Evolutionary conservation across 2,113 vertebrate species (phyloP).

Genomic region (Tamias sibiricus): DNA sequence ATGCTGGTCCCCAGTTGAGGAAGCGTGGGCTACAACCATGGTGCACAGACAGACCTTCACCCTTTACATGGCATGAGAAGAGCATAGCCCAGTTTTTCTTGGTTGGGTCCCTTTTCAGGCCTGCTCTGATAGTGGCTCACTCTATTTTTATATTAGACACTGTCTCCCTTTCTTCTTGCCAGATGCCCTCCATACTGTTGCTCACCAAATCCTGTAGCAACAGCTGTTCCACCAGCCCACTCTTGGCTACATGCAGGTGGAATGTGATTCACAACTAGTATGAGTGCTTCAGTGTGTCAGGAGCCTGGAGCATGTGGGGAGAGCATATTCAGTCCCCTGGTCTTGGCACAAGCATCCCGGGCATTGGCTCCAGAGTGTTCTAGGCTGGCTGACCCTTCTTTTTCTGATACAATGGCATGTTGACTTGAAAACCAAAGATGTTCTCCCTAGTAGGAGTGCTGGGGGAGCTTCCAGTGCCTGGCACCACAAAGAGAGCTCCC

Average conservation of each 20-base stretch:
- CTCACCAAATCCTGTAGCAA: slow-evolving; percentile 18
- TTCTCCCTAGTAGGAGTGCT: neutral
- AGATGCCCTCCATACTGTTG: slow-evolving; percentile 53
- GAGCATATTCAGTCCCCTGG: too few species aligned
- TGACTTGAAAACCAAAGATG: neutral
- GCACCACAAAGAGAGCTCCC: neutral
- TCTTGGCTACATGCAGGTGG: slow-evolving; percentile 13
- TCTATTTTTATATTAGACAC: slow-evolving; percentile 59
- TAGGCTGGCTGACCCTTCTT: too few species aligned
- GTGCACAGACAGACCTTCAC: neutral
- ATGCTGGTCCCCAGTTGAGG: neutral
- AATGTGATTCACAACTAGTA: too few species aligned
- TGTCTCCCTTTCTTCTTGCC: slow-evolving; percentile 3
- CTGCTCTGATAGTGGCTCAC: neutral
- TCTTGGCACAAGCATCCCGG: too few species aligned
- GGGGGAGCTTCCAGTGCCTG: neutral
- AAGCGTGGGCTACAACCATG: neutral
- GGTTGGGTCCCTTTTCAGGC: neutral
- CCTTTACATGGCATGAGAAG: neutral
- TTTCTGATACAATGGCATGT: too few species aligned
- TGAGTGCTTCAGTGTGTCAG: too few species aligned
- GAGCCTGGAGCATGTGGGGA: too few species aligned
- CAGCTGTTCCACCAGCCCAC: slow-evolving; percentile 44
- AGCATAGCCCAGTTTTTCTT: neutral
- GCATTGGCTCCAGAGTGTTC: too few species aligned